These are phyloP conservation scores for Acrocephalus arundinaceus DNA, from an alignment of 2,113 vertebrate genomes.

Conservation along the genomic window DNA sequence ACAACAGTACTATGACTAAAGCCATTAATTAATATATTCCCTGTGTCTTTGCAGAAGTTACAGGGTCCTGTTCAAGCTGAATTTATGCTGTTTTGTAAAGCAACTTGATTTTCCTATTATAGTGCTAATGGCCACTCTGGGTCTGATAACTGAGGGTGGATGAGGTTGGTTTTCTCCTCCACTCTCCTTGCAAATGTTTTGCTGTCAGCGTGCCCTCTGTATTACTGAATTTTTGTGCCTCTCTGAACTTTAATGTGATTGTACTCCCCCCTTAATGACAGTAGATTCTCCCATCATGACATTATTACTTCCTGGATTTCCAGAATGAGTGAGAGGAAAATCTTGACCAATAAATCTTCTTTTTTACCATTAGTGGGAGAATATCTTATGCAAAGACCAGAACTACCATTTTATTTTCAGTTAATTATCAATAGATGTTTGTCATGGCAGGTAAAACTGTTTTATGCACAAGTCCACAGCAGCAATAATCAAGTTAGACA, in stretches of 20 bases:
- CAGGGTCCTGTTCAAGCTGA: not conserved
- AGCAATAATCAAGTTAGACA: not conserved
- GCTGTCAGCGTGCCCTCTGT: not conserved
- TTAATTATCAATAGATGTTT: not conserved
- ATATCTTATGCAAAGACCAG: not conserved
- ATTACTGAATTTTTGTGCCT: not conserved
- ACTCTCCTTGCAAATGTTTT: not conserved
- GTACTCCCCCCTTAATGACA: not conserved
- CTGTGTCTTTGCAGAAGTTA: slow-evolving; percentile 33
- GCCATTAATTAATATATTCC: slow-evolving; percentile 45
- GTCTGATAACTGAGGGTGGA: not conserved
- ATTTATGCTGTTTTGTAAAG: not conserved
- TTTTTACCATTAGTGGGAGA: not conserved
- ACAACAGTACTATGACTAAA: slow-evolving; percentile 34
- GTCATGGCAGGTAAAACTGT: not conserved
- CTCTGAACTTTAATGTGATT: not conserved
- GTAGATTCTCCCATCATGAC: not conserved
- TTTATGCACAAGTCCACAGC: not conserved
- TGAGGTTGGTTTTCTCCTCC: not conserved
- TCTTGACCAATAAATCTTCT: not conserved
- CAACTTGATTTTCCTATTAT: not conserved
- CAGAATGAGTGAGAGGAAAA: not conserved
- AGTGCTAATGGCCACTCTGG: not conserved
- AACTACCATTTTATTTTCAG: not conserved
- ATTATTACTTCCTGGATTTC: not conserved